Percentiles rank a stretch among this genome's conserved stretches.
phyloP scores from a whole-genome alignment of 2,113 vertebrate species.

The Typhlomys cinereus region DNA sequence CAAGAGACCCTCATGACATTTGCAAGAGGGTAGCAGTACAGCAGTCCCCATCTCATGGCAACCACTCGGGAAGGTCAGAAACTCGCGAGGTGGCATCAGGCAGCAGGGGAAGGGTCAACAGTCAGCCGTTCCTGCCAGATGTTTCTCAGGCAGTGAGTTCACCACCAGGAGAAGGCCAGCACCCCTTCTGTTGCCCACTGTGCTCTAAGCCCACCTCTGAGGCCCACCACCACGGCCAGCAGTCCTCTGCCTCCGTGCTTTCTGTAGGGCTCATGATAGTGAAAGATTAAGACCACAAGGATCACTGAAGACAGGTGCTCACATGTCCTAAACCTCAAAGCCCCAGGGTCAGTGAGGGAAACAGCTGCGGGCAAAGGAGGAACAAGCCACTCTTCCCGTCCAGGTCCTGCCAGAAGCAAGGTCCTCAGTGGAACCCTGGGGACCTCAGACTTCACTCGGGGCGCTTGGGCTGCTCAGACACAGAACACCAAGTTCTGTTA shows the following conservation, averaged over 20 bases:
- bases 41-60: no score
- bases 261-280: neutral
- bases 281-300: neutral
- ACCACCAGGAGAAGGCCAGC: neutral
- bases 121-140: neutral
- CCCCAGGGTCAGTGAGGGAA: neutral
- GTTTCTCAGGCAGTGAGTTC: neutral
- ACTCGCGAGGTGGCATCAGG: neutral
- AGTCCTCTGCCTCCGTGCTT: neutral
- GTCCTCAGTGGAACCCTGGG: neutral
- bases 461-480: no score
- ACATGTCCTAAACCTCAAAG: neutral
- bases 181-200: neutral
- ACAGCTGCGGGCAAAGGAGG: neutral
- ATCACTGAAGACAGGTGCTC: neutral
- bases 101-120: neutral
- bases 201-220: neutral
- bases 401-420: neutral
- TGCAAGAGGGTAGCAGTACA: neutral
- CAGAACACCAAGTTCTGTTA: neutral
- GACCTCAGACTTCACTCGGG: fast-evolving
- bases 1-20: neutral
- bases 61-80: neutral
- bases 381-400: neutral
- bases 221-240: no score